Evolutionary conservation across 2,113 vertebrate genomes (phyloP).

Genomic region (Myanophis thanlyinensis): DNA sequence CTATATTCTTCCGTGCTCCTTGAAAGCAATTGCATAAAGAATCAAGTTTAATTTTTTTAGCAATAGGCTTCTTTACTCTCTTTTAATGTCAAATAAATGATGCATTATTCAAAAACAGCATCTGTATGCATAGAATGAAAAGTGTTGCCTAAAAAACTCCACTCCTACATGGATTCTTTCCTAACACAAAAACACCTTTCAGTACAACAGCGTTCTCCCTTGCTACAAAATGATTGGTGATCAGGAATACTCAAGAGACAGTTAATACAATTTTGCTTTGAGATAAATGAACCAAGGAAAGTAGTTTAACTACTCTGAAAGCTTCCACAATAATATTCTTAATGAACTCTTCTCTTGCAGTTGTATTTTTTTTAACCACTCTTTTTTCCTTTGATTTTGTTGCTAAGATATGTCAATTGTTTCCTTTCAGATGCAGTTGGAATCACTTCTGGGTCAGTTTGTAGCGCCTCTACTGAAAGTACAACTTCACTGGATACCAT

Average conservation of each 20-base stretch:
- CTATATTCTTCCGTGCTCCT: accelerated
- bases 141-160: constrained; percentile 11
- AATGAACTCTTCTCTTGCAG: constrained; percentile 36
- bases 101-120: constrained; percentile 6
- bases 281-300: constrained; percentile 62
- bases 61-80: not conserved
- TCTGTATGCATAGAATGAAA: not conserved
- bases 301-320: constrained; percentile 58
- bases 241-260: constrained; percentile 52
- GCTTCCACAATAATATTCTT: constrained; percentile 56
- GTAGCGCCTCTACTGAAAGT: constrained; percentile 78
- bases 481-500: constrained; percentile 84
- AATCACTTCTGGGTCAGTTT: constrained; percentile 69
- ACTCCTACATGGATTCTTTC: not conserved
- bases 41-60: not conserved
- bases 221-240: constrained; percentile 55
- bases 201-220: constrained; percentile 23
- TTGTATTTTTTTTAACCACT: constrained; percentile 13
- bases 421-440: constrained; percentile 61
- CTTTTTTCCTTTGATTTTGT: constrained; percentile 54
- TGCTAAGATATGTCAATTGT: constrained; percentile 62
- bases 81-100: not conserved
- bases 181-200: constrained; percentile 42
- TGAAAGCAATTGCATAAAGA: not conserved
- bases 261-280: constrained; percentile 57